Evolutionary conservation across 2,113 vertebrate genomes (phyloP).

Genomic region (Platichthys stellatus): DNA sequence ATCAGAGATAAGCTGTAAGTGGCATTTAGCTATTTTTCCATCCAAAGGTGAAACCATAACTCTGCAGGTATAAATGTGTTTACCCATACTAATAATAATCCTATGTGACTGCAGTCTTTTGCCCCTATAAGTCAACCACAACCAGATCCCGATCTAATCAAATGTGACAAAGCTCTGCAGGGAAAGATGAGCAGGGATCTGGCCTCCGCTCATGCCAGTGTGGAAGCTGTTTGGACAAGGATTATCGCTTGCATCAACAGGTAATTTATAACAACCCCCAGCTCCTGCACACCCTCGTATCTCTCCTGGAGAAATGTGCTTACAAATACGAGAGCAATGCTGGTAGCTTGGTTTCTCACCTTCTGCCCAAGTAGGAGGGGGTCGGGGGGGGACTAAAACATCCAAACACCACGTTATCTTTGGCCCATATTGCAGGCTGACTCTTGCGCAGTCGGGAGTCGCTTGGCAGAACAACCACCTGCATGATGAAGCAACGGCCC

Average conservation of each 20-base stretch:
- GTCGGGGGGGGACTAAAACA: conserved; percentile 48
- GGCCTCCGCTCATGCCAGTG: conserved; percentile 72
- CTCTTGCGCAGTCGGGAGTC: conserved; percentile 67
- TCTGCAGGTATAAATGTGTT: conserved; percentile 22
- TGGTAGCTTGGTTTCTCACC: conserved; percentile 86
- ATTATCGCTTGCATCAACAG: conserved; percentile 83
- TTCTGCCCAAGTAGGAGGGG: conserved; percentile 68
- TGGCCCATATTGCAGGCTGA: conserved; percentile 78
- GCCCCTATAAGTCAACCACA: conserved; percentile 77
- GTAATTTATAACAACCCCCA: conserved; percentile 86
- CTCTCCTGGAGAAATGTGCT: conserved; percentile 79
- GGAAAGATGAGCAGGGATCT: conserved; percentile 77
- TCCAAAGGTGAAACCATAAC: conserved; percentile 6
- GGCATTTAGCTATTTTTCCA: background rate
- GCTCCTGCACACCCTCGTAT: conserved; percentile 77
- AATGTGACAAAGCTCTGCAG: conserved; percentile 78
- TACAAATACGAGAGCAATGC: conserved; percentile 81
- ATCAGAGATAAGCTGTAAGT: background rate
- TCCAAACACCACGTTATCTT: conserved; percentile 76
- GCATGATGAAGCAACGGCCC: conserved; percentile 66
- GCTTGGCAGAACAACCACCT: conserved; percentile 69
- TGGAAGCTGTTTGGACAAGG: conserved; percentile 84
- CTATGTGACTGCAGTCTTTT: conserved; percentile 71
- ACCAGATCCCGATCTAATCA: conserved; percentile 82
- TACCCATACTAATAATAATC: conserved; percentile 61